A percentile compares a stretch with the other conserved stretches of the same genome.
These are phyloP conservation scores for Priocnemis perturbator DNA, from an alignment of 2,888 invertebrate genomes.

Conservation along the genomic window DNA sequence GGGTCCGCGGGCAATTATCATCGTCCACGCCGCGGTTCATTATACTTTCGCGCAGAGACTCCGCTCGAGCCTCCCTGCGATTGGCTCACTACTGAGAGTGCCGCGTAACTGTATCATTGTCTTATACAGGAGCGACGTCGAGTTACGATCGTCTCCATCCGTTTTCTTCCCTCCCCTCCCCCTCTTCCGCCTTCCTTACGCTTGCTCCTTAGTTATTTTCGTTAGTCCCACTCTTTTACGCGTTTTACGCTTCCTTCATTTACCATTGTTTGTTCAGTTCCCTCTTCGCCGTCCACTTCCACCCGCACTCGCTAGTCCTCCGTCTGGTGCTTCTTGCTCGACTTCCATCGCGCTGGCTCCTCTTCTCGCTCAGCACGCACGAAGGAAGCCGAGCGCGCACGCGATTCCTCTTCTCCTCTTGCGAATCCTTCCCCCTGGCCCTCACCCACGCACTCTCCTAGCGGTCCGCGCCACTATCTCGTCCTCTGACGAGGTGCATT, in stretches of 20 bases:
- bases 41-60: constrained; percentile 48
- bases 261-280: constrained; percentile 10
- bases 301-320: too few relatives aligned
- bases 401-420: constrained; percentile 17
- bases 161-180: constrained; percentile 25
- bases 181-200: constrained; percentile 7
- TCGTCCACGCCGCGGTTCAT: constrained; percentile 36
- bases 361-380: constrained; percentile 26
- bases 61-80: constrained; percentile 53
- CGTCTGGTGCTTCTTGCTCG: constrained; percentile 2
- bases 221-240: too few relatives aligned
- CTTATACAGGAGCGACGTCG: constrained; percentile 57
- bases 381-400: constrained; percentile 28
- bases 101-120: constrained; percentile 65
- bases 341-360: constrained; percentile 13
- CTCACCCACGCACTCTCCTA: constrained; percentile 1
- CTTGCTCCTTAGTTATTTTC: too few relatives aligned
- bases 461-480: constrained; percentile 15
- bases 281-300: not conserved
- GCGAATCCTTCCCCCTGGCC: constrained; percentile 2
- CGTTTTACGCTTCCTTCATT: not conserved
- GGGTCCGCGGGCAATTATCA: constrained; percentile 19
- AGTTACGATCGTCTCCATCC: constrained; percentile 16
- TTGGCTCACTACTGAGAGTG: constrained; percentile 63
- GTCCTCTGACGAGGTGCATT: constrained; percentile 12